phyloP scores from a whole-genome alignment of 1,140 invertebrate species.

The Panulirus ornatus region DNA sequence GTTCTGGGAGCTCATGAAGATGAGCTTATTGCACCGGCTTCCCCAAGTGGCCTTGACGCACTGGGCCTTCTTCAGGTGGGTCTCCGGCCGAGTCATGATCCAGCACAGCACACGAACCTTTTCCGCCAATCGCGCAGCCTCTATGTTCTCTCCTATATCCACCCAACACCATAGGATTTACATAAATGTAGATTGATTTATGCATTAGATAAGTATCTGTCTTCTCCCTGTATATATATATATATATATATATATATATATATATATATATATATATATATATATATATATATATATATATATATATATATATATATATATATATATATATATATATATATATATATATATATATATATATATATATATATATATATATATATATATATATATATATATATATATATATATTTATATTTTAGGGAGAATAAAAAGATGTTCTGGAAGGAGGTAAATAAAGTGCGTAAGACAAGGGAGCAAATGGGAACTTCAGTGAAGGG shows the following conservation, averaged over 20 bases:
- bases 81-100: conserved; percentile 95
- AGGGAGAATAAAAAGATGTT: too few species aligned
- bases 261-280: conserved; percentile 28
- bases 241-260: conserved; percentile 15
- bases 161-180: too few species aligned
- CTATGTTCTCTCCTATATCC: conserved; percentile 39
- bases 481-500: too few species aligned
- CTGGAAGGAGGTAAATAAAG: too few species aligned
- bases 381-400: too few species aligned
- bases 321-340: conserved; percentile 13
- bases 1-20: conserved; percentile 64
- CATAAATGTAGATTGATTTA: not conserved
- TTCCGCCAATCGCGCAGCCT: conserved; percentile 81
- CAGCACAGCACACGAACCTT: conserved; percentile 92
- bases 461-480: too few species aligned
- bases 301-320: conserved; percentile 28
- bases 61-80: conserved; percentile 91
- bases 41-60: conserved; percentile 89
- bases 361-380: too few species aligned
- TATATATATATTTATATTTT: too few species aligned
- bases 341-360: too few species aligned
- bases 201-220: not conserved
- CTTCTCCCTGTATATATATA: not conserved
- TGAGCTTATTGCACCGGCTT: conserved; percentile 51
- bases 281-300: conserved; percentile 27